Base-by-base conservation (phyloP, 2,113 vertebrate species). In the Nothocercus julius region DNA sequence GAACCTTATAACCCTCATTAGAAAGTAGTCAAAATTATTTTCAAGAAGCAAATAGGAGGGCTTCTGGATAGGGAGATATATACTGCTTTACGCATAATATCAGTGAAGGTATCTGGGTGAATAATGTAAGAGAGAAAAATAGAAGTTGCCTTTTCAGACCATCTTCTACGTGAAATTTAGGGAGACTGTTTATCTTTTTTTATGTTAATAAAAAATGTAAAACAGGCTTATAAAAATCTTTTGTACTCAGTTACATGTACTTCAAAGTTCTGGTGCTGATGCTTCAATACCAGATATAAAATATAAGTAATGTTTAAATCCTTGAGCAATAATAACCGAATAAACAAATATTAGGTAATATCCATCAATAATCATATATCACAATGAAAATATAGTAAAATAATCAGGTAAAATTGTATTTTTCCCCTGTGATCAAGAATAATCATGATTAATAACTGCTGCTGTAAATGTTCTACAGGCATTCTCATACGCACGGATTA, bases 371-470 rank as follows among this genome's bases (percentile, higher is more conserved):
- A 58, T n/a, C 85, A 78, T 66, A 85, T 32, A 25, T 69, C 76
- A 82, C 67, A 20, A 13, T 90, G 45, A 36, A 96, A 95, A 91
- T 87, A 69, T 80, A 93, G 94, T 79, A 79, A 94, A n/a, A 0
- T 44, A 87, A 34, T 64, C 62, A 81, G 74, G 62, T 89, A 78
- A 93, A 91, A 89, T 47, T 32, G 1, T 30, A 30, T 19, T n/a
- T 87, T 96, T 54, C 21, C 15, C 82, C 68, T 91, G 79, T 72
- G 0, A 21, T 56, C 47, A 27, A 42, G 28, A 68, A 59, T 12
- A 88, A 69, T 13, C 2, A n/a, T 34, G 40, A 73, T 82, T 90
- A 91, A 80, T 61, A 85, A 42, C 68, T 56, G 3, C 45, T 54
- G 5, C 5, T 44, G 18, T 6, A 49, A 77, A 69, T 1, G 4